Evolutionary conservation across 2,113 vertebrate genomes (phyloP).

Genomic region (Pungitius pungitius): DNA sequence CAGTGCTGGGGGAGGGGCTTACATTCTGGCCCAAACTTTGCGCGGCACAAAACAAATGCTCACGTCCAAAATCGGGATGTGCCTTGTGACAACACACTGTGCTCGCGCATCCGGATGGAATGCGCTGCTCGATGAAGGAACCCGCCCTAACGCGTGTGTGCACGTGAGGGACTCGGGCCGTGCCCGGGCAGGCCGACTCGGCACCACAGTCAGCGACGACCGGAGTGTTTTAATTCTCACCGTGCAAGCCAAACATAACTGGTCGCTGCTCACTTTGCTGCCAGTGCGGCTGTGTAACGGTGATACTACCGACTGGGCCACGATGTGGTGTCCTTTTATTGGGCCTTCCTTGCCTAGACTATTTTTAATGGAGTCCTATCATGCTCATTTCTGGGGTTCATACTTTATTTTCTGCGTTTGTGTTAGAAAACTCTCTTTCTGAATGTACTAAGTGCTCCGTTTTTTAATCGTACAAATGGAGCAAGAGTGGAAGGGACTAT

Average conservation of each 20-base stretch:
- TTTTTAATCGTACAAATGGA: background rate
- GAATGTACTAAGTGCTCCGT: background rate
- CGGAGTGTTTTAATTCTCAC: constrained; percentile 66
- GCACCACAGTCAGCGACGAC: constrained; percentile 60
- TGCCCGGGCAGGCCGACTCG: constrained; percentile 65
- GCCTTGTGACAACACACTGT: background rate
- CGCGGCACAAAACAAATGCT: too few species aligned
- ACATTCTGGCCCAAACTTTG: background rate
- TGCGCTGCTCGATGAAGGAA: constrained; percentile 51
- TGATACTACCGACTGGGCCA: constrained; percentile 13
- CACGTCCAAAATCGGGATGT: background rate
- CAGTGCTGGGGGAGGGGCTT: background rate
- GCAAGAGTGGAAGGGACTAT: background rate
- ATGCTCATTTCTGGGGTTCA: background rate
- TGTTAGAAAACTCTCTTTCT: background rate
- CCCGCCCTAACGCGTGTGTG: constrained; percentile 42
- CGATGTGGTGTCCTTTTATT: background rate
- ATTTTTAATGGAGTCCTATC: background rate
- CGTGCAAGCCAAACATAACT: constrained; percentile 53
- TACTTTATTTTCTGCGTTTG: background rate
- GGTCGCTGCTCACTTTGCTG: constrained; percentile 61
- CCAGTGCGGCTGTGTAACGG: constrained; percentile 25
- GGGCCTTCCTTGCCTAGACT: background rate
- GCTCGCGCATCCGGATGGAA: constrained; percentile 42
- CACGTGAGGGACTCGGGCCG: constrained; percentile 28